These are phyloP conservation scores for Melanerpes aurifrons DNA, from an alignment of 2,113 vertebrate species.

Conservation along the genomic window DNA sequence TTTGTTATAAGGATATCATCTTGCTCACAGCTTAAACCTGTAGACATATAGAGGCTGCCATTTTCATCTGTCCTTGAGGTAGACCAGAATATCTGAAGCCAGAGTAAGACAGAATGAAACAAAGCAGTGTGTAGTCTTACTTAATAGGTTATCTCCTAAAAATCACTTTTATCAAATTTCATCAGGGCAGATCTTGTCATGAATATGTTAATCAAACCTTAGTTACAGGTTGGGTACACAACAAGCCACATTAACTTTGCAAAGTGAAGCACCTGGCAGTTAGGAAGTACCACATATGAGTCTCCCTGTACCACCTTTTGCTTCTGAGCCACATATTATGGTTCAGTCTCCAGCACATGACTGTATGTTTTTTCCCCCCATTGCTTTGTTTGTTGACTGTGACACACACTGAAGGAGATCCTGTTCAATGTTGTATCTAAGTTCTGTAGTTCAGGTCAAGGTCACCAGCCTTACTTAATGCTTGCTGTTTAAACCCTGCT, in stretches of 20 bases:
- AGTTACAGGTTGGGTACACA: background rate
- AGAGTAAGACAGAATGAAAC: background rate
- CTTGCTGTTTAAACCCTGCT: background rate
- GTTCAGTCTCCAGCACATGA: background rate
- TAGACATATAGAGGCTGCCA: background rate
- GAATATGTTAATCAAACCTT: background rate
- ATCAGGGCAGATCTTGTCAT: background rate
- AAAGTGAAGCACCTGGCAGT: background rate
- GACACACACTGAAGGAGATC: background rate
- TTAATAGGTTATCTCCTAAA: background rate
- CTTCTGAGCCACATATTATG: background rate
- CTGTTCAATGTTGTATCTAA: background rate
- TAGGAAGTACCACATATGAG: background rate
- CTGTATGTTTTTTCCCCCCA: accelerated
- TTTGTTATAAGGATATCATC: background rate
- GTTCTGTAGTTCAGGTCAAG: background rate
- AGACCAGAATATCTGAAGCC: background rate
- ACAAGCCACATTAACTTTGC: background rate
- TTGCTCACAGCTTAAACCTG: background rate
- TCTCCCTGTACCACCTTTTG: background rate
- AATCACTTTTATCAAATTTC: background rate
- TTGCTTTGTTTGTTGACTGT: background rate
- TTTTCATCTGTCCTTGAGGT: background rate
- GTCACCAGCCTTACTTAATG: background rate
- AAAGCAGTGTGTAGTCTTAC: background rate